A percentile compares a stretch with the other conserved stretches of the same genome.
These are phyloP conservation scores for Drosophila bunnanda DNA, from an alignment of 2,888 invertebrate species.

Conservation along the genomic window DNA sequence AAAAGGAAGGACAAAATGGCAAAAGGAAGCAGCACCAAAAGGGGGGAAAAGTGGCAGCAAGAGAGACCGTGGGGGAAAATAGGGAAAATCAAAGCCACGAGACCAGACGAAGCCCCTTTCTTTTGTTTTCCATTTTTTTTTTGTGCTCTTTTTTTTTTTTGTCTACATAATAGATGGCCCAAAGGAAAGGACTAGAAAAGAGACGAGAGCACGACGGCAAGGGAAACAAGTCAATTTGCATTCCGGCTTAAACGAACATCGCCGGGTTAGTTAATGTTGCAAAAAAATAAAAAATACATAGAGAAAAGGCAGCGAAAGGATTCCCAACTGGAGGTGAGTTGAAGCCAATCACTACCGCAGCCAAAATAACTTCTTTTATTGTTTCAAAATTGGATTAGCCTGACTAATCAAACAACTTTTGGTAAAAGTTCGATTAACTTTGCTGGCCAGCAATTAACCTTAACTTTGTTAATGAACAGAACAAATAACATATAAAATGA, in stretches of 20 bases:
- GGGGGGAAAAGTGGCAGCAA: neutral
- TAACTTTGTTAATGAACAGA: constrained; percentile 24
- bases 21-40: constrained; percentile 2
- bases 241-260: constrained; percentile 72
- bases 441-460: constrained; percentile 27
- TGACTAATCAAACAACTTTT: constrained; percentile 30
- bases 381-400: constrained; percentile 34
- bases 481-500: neutral
- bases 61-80: constrained; percentile 6
- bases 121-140: constrained; percentile 31
- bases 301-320: neutral
- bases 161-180: constrained; percentile 60
- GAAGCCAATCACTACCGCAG: constrained; percentile 30
- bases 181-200: constrained; percentile 9
- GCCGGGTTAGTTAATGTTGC: constrained; percentile 61
- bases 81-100: constrained; percentile 61
- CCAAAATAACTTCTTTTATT: constrained; percentile 35
- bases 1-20: constrained; percentile 6
- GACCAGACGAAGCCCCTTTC: constrained; percentile 49
- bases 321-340: neutral
- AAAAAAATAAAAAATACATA: constrained; percentile 1
- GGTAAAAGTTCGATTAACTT: constrained; percentile 29
- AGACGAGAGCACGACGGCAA: constrained; percentile 21
- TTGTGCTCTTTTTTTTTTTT: constrained; percentile 39
- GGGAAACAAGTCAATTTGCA: constrained; percentile 80